Conservation (phyloP, 2,797 vertebrate species). For the Halcyon badia region DNA sequence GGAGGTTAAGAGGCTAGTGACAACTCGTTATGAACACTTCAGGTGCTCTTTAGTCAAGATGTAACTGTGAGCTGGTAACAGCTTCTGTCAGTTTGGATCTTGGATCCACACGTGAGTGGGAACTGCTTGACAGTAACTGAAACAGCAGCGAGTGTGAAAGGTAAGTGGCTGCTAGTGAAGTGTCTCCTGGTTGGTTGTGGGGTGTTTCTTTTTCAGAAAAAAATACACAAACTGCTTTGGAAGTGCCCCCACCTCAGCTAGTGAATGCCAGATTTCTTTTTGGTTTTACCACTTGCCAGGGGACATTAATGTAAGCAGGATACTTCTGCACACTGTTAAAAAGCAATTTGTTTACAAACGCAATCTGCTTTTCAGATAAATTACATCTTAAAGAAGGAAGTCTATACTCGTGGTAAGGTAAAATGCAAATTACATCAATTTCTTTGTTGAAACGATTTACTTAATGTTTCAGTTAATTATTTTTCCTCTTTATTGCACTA, state of each 20-base stretch:
- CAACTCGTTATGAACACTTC: background rate
- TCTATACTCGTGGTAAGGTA: background rate
- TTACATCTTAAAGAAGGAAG: background rate
- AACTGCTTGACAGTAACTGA: background rate
- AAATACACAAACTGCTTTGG: background rate
- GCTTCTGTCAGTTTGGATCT: background rate
- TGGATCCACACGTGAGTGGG: background rate
- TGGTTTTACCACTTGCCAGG: background rate
- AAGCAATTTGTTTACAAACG: slow-evolving; percentile 5
- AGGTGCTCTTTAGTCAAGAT: background rate
- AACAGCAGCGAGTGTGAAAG: background rate
- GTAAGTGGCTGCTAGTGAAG: background rate
- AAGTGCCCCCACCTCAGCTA: background rate
- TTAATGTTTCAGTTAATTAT: background rate
- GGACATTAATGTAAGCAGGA: background rate
- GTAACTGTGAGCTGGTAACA: background rate
- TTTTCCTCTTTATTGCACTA: background rate
- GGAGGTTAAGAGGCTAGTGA: background rate
- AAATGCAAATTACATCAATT: background rate
- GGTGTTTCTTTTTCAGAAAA: background rate
- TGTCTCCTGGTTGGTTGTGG: background rate
- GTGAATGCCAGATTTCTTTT: background rate
- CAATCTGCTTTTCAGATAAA: background rate
- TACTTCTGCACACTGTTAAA: background rate
- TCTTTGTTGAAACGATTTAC: background rate